Conservation (phyloP, 2,888 invertebrate species). For the Euplagia quadripunctaria region DNA sequence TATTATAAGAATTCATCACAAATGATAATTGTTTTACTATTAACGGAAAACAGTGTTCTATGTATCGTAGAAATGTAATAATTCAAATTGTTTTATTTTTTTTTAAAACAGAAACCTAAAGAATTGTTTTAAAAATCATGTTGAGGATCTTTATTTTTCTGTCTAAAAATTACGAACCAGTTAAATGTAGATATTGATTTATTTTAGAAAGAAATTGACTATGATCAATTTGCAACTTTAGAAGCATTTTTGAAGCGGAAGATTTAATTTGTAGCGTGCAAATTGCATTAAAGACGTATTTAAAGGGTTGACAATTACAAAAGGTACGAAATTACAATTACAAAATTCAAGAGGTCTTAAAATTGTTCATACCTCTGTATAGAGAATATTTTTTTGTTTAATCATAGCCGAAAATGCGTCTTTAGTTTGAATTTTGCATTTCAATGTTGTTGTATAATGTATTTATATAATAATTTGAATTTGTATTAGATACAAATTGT, state of each 20-base stretch:
- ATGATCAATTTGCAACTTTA: neutral
- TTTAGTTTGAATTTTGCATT: neutral
- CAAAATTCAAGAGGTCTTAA: neutral
- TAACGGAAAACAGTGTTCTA: conserved; percentile 1
- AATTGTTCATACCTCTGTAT: neutral
- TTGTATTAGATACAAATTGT: conserved; percentile 16
- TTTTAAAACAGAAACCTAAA: neutral
- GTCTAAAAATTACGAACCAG: neutral
- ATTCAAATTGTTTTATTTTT: neutral
- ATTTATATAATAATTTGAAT: conserved; percentile 15
- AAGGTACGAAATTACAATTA: too few species aligned
- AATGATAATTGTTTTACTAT: too few species aligned
- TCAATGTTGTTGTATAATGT: conserved; percentile 11
- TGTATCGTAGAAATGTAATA: neutral
- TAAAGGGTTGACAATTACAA: neutral
- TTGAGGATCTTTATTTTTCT: neutral
- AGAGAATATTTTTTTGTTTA: neutral
- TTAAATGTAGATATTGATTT: neutral
- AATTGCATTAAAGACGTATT: neutral
- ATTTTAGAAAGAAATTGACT: too few species aligned
- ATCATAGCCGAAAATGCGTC: neutral
- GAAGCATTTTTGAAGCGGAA: too few species aligned
- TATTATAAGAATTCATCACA: too few species aligned
- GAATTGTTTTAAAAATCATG: neutral
- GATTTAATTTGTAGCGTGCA: neutral